Base-by-base conservation (phyloP, 2,797 vertebrate species). In the Characodon lateralis region DNA sequence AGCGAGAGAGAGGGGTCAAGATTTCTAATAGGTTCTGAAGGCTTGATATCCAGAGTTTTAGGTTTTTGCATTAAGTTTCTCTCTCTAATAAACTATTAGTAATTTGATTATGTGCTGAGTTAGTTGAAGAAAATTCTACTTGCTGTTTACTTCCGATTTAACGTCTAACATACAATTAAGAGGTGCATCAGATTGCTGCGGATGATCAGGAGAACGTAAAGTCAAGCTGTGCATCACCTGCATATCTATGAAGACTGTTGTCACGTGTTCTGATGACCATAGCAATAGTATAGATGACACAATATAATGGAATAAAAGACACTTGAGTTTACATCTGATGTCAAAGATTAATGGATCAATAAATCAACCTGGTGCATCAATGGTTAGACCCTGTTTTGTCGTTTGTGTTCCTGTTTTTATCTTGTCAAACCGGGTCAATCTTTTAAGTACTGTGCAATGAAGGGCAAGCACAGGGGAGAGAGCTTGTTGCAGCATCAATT, bases 401-500 rank as follows among this genome's bases (percentile, higher is more conserved):
- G 10, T 53, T 5, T 55, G 55, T 65, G 20, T 22, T 22, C 39
- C 2, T 6, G 39, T 18, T 76, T 53, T 58, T 13, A 35, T 43
- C 39, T 70, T 26, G 66, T 76, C 48, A 75, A 78, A 71, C 76
- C 4, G 0, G 1, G 0, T 18, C 31, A 12, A 0, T 1, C 20
- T 55, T 5, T 31, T 71, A 18, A 43, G 58, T 1, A n/a, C 55
- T 39, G n/a, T 9, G 3, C 39, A 59, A 74, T 70, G 53, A 55
- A 55, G 68, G 26, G 35, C 43, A 28, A 79, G 69, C 70, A 63
- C 3, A 35, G 56, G 71, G 10, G n/a, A 48, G 24, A 76, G 41
- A n/a, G 20, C 28, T 70, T 50, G 55, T 63, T 56, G 55, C 26
- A 31, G 41, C 26, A 7, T 55, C 22, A 6, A 50, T 48, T 35